Evolutionary conservation across 2,113 vertebrate genomes (phyloP), one percentile per base, ranked within the genome.

Genomic region (Zosterops japonicus): DNA sequence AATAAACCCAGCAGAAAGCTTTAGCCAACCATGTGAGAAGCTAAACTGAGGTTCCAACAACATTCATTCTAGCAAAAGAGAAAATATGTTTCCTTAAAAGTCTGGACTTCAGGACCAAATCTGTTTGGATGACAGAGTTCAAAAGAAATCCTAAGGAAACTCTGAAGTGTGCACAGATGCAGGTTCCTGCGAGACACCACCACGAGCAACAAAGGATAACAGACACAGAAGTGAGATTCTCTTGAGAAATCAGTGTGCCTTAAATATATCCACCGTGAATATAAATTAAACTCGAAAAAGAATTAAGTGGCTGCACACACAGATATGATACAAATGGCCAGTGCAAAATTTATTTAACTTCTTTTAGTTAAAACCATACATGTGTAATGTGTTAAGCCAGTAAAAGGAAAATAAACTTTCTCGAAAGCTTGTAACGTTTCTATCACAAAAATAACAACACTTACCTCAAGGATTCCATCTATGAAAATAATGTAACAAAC

Each of bases 11-110:
- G 77, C 20, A 89, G 47, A 93, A 94, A 90, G 68, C 70, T 75
- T 92, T 21, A 95, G 69, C 77, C 53, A 92, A n/a, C 36, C 55
- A 87, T 25, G 33, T 75, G 78, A 75, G 68, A 94, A 49, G 71
- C 90, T 90, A 90, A 96, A 86, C 47, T 69, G 55, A 95, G 76
- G 41, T 64, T 72, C 60, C 57, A 88, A 64, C 15, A 90, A 77
- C 85, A 94, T 83, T 83, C n/a, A 64, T 64, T 55, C 35, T 36
- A 78, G 86, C 76, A 84, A 81, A 94, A 86, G 64, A 72, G 75
- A 93, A 96, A 95, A 69, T 55, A 87, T 8, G 23, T 60, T 95
- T 89, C 94, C 93, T 89, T 97, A 94, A 94, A 96, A 94, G 93
- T 91, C 92, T 90, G 92, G 85, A 80, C 70, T 83, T 93, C 25